Conservation (phyloP, 2,113 vertebrate species). For the Copsychus sechellarum region DNA sequence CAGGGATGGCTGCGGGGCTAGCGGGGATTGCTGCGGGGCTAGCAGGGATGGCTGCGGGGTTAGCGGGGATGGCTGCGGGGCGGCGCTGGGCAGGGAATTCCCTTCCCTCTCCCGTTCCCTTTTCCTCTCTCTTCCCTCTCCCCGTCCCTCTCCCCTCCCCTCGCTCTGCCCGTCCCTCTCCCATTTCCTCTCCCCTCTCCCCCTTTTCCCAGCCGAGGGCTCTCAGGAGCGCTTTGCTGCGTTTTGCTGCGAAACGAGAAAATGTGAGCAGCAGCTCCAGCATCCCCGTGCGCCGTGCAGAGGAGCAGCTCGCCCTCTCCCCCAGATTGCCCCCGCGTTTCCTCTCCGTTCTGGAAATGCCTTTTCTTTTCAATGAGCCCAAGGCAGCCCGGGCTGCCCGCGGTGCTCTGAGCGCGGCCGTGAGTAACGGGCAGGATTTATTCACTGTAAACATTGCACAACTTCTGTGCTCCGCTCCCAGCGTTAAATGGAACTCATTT, state of each 20-base stretch:
- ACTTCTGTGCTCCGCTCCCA: background rate
- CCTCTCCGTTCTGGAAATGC: background rate
- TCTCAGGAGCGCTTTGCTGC: background rate
- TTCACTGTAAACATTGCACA: background rate
- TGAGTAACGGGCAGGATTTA: background rate
- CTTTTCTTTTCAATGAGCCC: background rate
- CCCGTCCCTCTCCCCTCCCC: background rate
- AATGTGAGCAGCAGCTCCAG: background rate
- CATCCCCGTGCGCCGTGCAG: background rate
- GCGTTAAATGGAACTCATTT: background rate
- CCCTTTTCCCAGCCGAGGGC: background rate
- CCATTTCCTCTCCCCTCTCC: background rate
- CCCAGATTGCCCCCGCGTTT: rapidly evolving
- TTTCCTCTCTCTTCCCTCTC: background rate
- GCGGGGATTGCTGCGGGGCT: background rate
- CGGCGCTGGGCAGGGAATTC: background rate
- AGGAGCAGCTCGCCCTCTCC: background rate
- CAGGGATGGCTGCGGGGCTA: background rate
- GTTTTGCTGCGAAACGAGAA: background rate
- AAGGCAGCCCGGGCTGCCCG: background rate
- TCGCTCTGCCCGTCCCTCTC: background rate
- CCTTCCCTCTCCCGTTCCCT: background rate
- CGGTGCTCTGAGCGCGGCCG: background rate
- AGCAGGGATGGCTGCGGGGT: background rate
- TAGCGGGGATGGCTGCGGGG: background rate